Conservation (phyloP, 30 jellyfish, hydroid and myxozoan genomes). For the Chrysaora quinquecirrha region DNA sequence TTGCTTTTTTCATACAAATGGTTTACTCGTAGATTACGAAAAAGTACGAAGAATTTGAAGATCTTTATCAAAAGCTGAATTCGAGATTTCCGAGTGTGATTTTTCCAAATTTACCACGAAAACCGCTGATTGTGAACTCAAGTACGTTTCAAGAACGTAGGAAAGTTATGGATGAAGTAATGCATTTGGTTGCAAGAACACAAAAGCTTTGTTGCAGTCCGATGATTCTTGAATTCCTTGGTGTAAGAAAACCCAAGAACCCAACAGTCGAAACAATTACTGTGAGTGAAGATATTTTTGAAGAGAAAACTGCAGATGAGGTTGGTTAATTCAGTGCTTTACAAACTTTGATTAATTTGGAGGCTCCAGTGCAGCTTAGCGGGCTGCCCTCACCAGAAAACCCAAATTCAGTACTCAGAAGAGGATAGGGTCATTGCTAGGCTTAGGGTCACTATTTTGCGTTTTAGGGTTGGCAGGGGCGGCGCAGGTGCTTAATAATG, state of each 20-base stretch:
- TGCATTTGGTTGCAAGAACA: conserved; percentile 85
- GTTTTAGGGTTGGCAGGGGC: too few relatives aligned
- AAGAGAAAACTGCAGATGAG: conserved; percentile 39
- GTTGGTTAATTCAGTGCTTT: too few relatives aligned
- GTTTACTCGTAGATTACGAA: conserved; percentile 63
- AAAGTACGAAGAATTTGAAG: conserved; percentile 86
- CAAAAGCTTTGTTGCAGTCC: conserved; percentile 97
- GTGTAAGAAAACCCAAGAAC: conserved; percentile 57
- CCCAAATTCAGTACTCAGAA: too few relatives aligned
- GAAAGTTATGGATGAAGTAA: conserved; percentile 67
- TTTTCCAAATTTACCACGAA: conserved; percentile 80
- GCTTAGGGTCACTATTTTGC: too few relatives aligned
- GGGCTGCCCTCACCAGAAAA: too few relatives aligned
- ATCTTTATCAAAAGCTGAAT: conserved; percentile 69
- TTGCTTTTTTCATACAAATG: too few relatives aligned
- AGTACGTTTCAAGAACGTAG: conserved; percentile 44
- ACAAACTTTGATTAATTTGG: too few relatives aligned
- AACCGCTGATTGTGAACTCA: conserved; percentile 64
- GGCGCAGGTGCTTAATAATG: too few relatives aligned
- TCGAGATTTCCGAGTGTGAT: conserved; percentile 89
- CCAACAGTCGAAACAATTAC: conserved; percentile 27
- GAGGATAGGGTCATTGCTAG: too few relatives aligned
- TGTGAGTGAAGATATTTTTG: conserved; percentile 58
- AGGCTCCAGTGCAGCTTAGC: too few relatives aligned
- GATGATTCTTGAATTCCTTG: conserved; percentile 86